Percentiles rank a stretch among this genome's conserved stretches.
phyloP scores from a whole-genome alignment of 2,113 vertebrate species.

The Pardalotus punctatus region DNA sequence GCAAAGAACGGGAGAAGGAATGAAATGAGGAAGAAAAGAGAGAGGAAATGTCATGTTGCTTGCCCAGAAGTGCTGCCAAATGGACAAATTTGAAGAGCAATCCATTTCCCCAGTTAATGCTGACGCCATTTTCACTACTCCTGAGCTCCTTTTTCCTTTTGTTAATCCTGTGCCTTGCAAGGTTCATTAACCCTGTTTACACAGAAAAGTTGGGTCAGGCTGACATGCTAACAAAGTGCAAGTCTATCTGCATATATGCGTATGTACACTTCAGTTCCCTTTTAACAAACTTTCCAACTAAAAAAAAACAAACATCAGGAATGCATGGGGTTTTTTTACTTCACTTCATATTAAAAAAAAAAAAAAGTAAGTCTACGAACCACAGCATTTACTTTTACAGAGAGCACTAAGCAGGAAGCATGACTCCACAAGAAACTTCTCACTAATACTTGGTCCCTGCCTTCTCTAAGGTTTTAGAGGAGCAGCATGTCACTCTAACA shows the following conservation, averaged over 20 bases:
- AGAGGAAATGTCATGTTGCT: not conserved
- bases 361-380: not conserved
- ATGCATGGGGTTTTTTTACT: accelerated
- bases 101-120: not conserved
- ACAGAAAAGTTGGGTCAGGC: constrained; percentile 10
- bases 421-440: not conserved
- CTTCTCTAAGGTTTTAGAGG: not conserved
- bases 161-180: constrained; percentile 42
- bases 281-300: not conserved
- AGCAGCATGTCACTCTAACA: not conserved
- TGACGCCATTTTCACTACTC: not conserved
- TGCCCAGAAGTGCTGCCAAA: constrained; percentile 22
- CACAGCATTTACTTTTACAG: not conserved
- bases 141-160: not conserved
- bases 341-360: not conserved
- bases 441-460: not conserved
- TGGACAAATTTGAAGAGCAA: constrained; percentile 3
- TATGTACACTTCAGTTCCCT: not conserved
- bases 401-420: not conserved
- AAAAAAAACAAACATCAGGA: not conserved
- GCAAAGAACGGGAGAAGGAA: not conserved
- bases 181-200: constrained; percentile 54
- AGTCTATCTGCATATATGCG: not conserved
- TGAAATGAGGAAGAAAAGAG: not conserved
- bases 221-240: constrained; percentile 2